Evolutionary conservation across 2,797 vertebrate genomes (phyloP).

Genomic region (Glyptemys insculpta): DNA sequence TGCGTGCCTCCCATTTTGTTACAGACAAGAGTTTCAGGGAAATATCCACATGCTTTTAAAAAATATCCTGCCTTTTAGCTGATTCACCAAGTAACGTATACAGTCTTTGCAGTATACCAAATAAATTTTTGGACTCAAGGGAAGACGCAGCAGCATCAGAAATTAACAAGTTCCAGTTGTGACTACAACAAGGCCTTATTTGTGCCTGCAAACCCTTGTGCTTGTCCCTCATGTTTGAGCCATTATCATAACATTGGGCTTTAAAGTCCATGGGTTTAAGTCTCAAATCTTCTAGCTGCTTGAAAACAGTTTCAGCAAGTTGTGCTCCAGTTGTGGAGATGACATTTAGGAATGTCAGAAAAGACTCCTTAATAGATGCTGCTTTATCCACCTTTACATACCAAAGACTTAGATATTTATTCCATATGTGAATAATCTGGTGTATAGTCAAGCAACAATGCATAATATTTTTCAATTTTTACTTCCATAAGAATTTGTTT

Average conservation of each 20-base stretch:
- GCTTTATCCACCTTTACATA: not conserved
- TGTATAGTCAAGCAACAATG: not conserved
- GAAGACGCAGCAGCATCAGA: not conserved
- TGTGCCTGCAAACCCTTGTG: not conserved
- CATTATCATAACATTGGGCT: no score
- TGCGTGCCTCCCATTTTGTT: not conserved
- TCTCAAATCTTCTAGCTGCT: no score
- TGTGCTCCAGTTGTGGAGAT: no score
- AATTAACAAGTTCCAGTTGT: not conserved
- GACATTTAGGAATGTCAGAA: no score
- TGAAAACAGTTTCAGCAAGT: no score
- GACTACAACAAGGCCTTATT: not conserved
- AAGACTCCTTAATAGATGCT: not conserved
- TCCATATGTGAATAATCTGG: not conserved
- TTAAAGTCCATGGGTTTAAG: no score
- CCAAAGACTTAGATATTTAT: not conserved
- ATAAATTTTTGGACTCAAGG: not conserved
- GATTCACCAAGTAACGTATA: not conserved
- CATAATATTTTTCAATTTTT: not conserved
- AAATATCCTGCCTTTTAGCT: not conserved
- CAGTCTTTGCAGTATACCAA: not conserved
- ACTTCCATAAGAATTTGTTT: not conserved
- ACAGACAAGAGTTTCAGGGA: not conserved
- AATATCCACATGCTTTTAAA: not conserved
- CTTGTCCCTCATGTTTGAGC: no score